A percentile compares a stretch with the other conserved stretches of the same genome.
Evolutionary conservation across 2,888 invertebrate species (phyloP).

Genomic region (Buathra laborator): DNA sequence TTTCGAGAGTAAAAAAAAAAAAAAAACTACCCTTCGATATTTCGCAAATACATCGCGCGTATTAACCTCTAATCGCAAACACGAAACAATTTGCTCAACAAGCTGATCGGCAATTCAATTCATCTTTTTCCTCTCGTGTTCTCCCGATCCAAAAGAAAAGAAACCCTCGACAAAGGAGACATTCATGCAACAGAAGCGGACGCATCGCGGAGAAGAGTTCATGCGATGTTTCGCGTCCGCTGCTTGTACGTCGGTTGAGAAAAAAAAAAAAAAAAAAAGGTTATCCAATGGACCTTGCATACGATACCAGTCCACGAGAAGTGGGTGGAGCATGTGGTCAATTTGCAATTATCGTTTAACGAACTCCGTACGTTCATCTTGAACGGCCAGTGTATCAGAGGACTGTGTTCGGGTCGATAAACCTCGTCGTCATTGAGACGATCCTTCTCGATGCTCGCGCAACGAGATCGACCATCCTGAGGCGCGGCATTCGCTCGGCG

Average conservation of each 20-base stretch:
- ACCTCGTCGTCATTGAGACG: conserved; percentile 30
- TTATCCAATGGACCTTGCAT: conserved; percentile 28
- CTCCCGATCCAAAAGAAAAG: background rate
- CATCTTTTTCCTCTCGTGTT: background rate
- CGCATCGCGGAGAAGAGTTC: background rate
- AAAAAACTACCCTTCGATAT: background rate
- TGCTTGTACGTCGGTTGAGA: background rate
- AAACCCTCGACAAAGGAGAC: conserved; percentile 25
- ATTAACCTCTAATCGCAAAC: background rate
- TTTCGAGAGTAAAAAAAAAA: background rate
- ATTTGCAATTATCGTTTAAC: conserved; percentile 56
- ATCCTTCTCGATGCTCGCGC: conserved; percentile 11
- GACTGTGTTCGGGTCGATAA: conserved; percentile 34
- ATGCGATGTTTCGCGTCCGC: background rate
- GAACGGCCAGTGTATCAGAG: conserved; percentile 7
- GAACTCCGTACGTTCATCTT: conserved; percentile 16
- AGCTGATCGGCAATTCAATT: conserved; percentile 8
- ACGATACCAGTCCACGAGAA: conserved; percentile 13
- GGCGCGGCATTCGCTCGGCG: conserved; percentile 29
- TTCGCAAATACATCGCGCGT: background rate
- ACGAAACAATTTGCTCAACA: background rate
- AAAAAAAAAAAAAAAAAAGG: conserved; percentile 4
- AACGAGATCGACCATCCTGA: conserved; percentile 9
- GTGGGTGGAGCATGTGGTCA: conserved; percentile 44
- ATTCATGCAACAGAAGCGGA: conserved; percentile 8